Conservation (phyloP, 2,113 vertebrate species). For the Pagrus major region DNA sequence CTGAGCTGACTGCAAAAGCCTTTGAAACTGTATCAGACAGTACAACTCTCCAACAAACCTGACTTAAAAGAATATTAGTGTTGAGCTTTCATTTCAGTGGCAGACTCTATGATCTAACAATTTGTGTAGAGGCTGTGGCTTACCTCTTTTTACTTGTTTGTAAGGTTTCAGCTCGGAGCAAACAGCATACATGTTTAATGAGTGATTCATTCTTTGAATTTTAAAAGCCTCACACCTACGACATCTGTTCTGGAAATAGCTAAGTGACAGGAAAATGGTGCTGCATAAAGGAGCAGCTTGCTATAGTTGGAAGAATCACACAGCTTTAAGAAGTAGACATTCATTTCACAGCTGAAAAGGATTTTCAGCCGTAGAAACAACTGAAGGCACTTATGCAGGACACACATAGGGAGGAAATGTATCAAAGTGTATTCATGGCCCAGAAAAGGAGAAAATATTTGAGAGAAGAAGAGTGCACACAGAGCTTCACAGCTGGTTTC, state of each 20-base stretch:
- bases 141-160: conserved; percentile 25
- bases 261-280: conserved; percentile 16
- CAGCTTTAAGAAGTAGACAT: neutral
- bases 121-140: neutral
- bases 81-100: neutral
- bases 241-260: conserved; percentile 42
- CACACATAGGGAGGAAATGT: neutral
- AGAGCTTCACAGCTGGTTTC: conserved; percentile 21
- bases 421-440: neutral
- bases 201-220: conserved; percentile 42
- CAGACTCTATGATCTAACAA: conserved; percentile 26
- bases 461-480: neutral
- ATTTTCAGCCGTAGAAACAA: conserved; percentile 19
- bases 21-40: conserved; percentile 26
- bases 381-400: conserved; percentile 22
- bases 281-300: neutral
- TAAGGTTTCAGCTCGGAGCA: conserved; percentile 9
- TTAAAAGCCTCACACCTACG: conserved; percentile 23
- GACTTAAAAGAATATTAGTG: conserved; percentile 19
- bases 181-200: conserved; percentile 42
- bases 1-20: neutral
- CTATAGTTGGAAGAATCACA: conserved; percentile 4
- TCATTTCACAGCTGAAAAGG: conserved; percentile 20
- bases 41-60: conserved; percentile 7
- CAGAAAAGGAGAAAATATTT: neutral